Base-by-base conservation (phyloP, 2,113 vertebrate genomes). In the Pao palembangensis region DNA sequence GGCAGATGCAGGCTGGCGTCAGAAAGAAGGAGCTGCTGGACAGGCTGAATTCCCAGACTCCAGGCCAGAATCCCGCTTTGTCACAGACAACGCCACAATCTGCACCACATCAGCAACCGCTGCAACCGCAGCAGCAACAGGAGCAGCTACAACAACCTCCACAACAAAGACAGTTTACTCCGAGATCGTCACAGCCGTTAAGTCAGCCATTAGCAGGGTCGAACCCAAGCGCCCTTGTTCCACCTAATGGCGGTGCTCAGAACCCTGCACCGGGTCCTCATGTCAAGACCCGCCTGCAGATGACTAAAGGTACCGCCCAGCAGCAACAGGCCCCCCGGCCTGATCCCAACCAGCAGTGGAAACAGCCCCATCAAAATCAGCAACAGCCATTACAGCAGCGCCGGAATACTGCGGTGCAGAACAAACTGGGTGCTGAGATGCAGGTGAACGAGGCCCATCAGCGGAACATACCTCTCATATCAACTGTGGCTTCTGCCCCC, bases 1-100 rank as follows among this genome's bases (percentile, higher is more conserved):
- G 97, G 59, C 96, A 99, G 73, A 93, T 96, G 92, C 97, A 98
- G 87, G 97, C 97, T 0, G 95, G 95, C 1, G 92, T 94, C 42
- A 80, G 97, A 18, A 99, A 99, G 86, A 94, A 92, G 61, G 95
- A 99, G 79, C 61, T 99, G 41, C 84, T 98, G 2, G 93, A 98
- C 58, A 88, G 96, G 60, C 92, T 98, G 0, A 93, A 93, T 0
- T 86, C 91, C 49, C 93, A 93, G 64, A 87, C 64, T 60, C 86
- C 67, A 17, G 69, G 47, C 50, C 69, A 13, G 77, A 63, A 44
- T 28, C 54, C 60, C 1, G 20, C 87, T 89, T 5, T 78, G 53
- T n/a, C 72, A 61, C 66, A 63, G 31, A 12, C 34, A 38, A 38
- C 34, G 10, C 8, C 34, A 38, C 34, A 38, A 38, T 4, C 34